Conservation (phyloP, 2,797 vertebrate species). For the Setipinna tenuifilis region DNA sequence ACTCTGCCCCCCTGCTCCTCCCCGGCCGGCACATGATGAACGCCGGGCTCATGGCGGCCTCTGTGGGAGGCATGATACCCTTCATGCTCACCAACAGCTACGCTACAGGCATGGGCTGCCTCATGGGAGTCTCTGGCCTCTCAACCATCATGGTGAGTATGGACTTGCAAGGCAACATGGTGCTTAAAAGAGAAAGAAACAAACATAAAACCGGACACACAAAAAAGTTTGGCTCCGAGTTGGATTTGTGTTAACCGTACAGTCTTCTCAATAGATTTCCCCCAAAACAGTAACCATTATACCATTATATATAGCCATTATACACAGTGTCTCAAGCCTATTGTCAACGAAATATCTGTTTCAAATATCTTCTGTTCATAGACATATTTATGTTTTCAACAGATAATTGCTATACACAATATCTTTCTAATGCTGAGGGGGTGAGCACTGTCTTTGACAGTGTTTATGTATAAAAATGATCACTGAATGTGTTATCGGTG, state of each 20-base stretch:
- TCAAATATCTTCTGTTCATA: too few species aligned
- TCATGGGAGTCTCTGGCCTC: constrained; percentile 74
- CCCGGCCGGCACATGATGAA: constrained; percentile 78
- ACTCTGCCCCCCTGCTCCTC: constrained; percentile 70
- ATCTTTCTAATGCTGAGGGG: background rate
- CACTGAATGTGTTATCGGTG: background rate
- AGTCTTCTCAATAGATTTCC: background rate
- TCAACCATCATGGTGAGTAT: constrained; percentile 74
- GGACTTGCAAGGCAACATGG: background rate
- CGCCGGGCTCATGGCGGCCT: constrained; percentile 71
- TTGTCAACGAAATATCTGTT: too few species aligned
- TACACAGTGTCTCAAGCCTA: background rate
- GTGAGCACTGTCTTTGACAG: background rate
- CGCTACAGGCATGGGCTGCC: constrained; percentile 70
- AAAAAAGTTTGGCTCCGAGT: background rate
- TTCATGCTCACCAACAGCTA: constrained; percentile 76
- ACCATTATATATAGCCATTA: too few species aligned
- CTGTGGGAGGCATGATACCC: constrained; percentile 67
- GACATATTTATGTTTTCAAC: too few species aligned
- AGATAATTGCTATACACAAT: too few species aligned
- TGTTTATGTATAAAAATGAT: background rate
- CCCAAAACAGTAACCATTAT: background rate
- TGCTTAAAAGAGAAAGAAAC: too few species aligned
- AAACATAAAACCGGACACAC: too few species aligned
- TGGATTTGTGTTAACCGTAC: background rate